phyloP scores from a whole-genome alignment of 2,888 invertebrate genomes.

The Pollenia griseotomentosa region DNA sequence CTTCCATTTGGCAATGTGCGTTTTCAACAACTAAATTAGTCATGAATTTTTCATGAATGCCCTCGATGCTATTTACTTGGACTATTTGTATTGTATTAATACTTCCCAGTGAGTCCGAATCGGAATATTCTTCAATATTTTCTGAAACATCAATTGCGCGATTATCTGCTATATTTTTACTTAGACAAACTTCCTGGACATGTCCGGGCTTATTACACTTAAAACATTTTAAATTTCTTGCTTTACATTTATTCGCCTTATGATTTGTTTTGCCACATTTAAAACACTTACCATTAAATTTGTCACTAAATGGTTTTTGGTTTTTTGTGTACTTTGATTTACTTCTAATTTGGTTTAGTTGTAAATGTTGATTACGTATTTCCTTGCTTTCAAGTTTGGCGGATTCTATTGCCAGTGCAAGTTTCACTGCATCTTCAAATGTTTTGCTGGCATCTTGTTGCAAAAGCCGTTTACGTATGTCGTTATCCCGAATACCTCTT shows the following conservation, averaged over 20 bases:
- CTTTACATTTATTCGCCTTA: neutral
- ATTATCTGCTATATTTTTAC: neutral
- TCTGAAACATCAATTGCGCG: neutral
- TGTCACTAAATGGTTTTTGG: neutral
- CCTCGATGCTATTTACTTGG: neutral
- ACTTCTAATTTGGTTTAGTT: neutral
- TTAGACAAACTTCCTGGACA: neutral
- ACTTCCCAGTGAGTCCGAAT: neutral
- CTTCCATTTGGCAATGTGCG: neutral
- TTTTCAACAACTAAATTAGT: too few species aligned
- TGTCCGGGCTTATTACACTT: neutral
- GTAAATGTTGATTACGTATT: neutral
- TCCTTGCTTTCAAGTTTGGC: neutral
- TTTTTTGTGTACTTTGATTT: neutral
- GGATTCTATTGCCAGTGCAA: neutral
- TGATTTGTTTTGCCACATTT: neutral
- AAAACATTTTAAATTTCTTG: neutral
- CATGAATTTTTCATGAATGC: neutral
- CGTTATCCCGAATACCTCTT: neutral
- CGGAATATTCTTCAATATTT: neutral
- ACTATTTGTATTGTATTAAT: neutral
- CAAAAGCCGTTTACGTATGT: neutral
- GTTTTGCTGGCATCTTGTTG: constrained; percentile 3
- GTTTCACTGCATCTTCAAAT: neutral
- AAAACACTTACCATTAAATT: neutral